Evolutionary conservation across 2,888 invertebrate genomes (phyloP).

Genomic region (Galeruca laticollis): DNA sequence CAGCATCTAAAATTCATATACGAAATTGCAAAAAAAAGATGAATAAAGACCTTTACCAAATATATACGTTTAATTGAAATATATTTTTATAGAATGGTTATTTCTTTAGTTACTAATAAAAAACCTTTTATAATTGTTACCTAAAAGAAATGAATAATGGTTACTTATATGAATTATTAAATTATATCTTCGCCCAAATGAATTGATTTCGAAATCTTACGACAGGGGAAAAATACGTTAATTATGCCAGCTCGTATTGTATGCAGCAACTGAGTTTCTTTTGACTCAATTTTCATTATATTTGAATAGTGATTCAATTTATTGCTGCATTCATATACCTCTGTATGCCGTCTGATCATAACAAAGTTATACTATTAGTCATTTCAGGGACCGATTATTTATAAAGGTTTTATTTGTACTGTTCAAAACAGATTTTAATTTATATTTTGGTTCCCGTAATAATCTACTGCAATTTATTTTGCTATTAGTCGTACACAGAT

Average conservation of each 20-base stretch:
- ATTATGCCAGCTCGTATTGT: not conserved
- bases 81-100: too few species aligned
- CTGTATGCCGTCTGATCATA: not conserved
- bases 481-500: not conserved
- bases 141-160: too few species aligned
- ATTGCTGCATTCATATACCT: not conserved
- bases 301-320: conserved; percentile 4
- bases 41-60: too few species aligned
- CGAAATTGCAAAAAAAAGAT: too few species aligned
- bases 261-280: not conserved
- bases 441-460: not conserved
- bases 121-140: too few species aligned
- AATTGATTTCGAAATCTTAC: not conserved
- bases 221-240: not conserved
- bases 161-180: too few species aligned
- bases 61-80: too few species aligned
- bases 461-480: not conserved
- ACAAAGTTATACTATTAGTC: conserved; percentile 4
- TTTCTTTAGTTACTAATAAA: too few species aligned
- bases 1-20: too few species aligned
- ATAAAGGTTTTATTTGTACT: not conserved
- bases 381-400: not conserved
- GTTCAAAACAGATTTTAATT: not conserved
- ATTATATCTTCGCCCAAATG: too few species aligned
- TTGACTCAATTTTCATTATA: not conserved